phyloP scores from a whole-genome alignment of 2,797 vertebrate species.

The Garrulus glandarius region DNA sequence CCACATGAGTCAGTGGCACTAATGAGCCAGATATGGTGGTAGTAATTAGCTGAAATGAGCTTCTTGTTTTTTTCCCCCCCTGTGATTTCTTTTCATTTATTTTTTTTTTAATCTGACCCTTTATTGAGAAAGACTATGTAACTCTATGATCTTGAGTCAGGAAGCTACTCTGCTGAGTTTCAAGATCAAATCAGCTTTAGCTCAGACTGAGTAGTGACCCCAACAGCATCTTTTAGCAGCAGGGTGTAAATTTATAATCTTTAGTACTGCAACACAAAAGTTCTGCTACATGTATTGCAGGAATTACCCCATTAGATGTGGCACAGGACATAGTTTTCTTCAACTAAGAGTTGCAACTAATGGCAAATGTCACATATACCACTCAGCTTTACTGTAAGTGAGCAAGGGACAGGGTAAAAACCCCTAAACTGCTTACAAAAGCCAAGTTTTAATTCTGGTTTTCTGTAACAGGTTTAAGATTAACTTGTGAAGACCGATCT shows the following conservation, averaged over 20 bases:
- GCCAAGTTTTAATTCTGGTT: not conserved
- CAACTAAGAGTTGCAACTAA: not conserved
- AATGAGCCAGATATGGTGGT: conserved; percentile 37
- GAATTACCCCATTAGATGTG: not conserved
- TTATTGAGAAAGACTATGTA: not conserved
- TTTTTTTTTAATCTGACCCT: not conserved
- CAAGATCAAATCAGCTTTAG: not conserved
- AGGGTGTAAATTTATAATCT: not conserved
- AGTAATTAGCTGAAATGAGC: conserved; percentile 40
- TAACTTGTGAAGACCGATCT: not conserved
- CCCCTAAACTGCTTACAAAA: not conserved
- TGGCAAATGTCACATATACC: not conserved
- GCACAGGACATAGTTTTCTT: not conserved
- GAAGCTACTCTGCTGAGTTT: not conserved
- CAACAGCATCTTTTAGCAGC: not conserved
- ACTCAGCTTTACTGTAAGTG: not conserved
- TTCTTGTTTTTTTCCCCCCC: not conserved
- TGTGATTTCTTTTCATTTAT: not conserved
- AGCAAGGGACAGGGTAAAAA: not conserved
- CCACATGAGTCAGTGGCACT: conserved; percentile 26
- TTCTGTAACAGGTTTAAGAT: not conserved
- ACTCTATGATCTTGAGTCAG: not conserved
- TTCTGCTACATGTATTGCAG: not conserved
- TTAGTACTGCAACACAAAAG: not conserved
- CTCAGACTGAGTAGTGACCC: not conserved